Percentiles rank a stretch among this genome's conserved stretches.
These are phyloP conservation scores for Thalpophila matura DNA, from an alignment of 2,888 invertebrate genomes.

Conservation along the genomic window DNA sequence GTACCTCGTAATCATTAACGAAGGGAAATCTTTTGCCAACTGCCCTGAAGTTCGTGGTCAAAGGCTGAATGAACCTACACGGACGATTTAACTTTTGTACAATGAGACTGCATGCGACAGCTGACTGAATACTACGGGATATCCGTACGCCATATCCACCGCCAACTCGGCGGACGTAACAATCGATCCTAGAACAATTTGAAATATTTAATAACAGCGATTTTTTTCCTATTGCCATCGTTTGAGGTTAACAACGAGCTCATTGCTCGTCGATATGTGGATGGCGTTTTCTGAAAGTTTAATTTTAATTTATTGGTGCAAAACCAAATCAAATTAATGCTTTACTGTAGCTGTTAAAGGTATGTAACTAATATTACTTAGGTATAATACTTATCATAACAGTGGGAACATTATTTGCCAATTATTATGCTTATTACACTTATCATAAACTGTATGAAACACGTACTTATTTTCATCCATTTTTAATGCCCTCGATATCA, in stretches of 20 bases:
- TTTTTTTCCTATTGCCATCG: too few species aligned
- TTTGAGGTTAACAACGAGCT: background rate
- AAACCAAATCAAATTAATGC: background rate
- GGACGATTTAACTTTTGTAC: conserved; percentile 91
- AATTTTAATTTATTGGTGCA: too few species aligned
- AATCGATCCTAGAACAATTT: conserved; percentile 90
- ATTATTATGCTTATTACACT: too few species aligned
- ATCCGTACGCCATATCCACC: conserved; percentile 93
- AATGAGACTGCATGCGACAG: conserved; percentile 92
- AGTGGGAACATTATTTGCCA: too few species aligned
- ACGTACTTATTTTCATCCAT: conserved; percentile 81
- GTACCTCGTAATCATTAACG: conserved; percentile 86
- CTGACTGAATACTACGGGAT: conserved; percentile 88
- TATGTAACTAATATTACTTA: too few species aligned
- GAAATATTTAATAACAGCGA: background rate
- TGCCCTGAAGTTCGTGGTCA: conserved; percentile 92
- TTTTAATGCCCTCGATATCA: conserved; percentile 86
- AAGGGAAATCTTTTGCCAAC: conserved; percentile 89
- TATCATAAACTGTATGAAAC: accelerated
- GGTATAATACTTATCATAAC: too few species aligned
- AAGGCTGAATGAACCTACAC: conserved; percentile 91
- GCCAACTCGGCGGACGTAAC: conserved; percentile 81
- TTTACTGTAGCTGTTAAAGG: too few species aligned
- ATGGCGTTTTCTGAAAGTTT: background rate
- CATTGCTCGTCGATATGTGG: background rate